Conservation (phyloP, 1,140 invertebrate genomes). For the Scylla paramamosain region DNA sequence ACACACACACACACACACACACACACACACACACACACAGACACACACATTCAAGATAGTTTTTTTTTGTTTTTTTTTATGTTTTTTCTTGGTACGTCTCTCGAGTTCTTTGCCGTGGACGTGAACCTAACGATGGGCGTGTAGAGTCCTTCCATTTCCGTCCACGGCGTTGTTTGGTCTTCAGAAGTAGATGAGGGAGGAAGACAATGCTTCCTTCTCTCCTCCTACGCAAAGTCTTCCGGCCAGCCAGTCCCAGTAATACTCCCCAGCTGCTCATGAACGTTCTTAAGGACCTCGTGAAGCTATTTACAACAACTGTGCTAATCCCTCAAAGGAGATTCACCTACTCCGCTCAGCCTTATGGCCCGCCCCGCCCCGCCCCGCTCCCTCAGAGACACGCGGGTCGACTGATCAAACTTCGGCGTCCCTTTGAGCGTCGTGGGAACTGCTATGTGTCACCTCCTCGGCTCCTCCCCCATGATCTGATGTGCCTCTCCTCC, state of each 20-base stretch:
- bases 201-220: not conserved
- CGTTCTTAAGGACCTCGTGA: not conserved
- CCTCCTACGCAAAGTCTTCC: not conserved
- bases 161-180: not conserved
- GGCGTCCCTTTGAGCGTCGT: not conserved
- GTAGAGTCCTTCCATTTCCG: too few relatives aligned
- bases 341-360: not conserved
- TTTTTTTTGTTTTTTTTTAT: too few relatives aligned
- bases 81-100: too few relatives aligned
- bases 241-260: not conserved
- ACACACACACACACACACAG: too few relatives aligned
- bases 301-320: conserved; percentile 22
- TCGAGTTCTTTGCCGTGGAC: too few relatives aligned
- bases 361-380: not conserved
- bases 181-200: not conserved
- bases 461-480: not conserved
- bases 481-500: not conserved
- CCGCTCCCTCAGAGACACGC: not conserved
- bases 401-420: not conserved
- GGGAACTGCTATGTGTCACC: not conserved
- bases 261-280: not conserved
- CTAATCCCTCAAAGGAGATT: conserved; percentile 22
- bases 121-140: too few relatives aligned
- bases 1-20: too few relatives aligned
- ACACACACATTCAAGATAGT: too few relatives aligned